Percentiles rank a stretch among this genome's conserved stretches.
phyloP scores from a whole-genome alignment of 2,797 vertebrate species.

The Coccyzus lansbergi region DNA sequence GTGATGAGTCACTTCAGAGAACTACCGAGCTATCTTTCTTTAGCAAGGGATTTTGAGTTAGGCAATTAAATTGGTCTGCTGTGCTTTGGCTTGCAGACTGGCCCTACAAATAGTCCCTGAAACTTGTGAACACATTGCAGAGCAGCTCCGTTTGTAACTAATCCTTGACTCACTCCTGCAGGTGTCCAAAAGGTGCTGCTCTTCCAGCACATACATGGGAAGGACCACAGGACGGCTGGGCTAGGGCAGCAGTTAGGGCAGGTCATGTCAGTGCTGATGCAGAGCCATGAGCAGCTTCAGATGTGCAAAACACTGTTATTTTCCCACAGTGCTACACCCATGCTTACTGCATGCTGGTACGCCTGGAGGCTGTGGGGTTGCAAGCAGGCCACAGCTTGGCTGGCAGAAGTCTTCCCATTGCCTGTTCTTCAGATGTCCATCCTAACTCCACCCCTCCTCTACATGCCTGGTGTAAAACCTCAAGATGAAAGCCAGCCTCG shows the following conservation, averaged over 20 bases:
- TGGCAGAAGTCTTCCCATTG: no score
- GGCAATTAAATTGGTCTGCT: neutral
- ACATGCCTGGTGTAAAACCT: no score
- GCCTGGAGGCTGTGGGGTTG: no score
- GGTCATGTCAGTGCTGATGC: neutral
- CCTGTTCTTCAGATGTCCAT: no score
- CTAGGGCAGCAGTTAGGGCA: neutral
- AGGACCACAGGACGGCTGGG: neutral
- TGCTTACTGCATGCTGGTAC: no score
- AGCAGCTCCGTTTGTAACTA: neutral
- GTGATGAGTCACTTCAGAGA: neutral
- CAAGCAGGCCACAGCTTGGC: no score
- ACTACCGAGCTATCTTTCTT: neutral
- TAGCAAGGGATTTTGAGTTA: neutral
- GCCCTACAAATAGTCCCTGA: neutral
- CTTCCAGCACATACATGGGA: neutral
- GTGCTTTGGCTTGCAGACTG: neutral
- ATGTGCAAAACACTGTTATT: neutral
- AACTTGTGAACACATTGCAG: neutral
- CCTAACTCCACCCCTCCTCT: no score
- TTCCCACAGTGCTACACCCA: no score
- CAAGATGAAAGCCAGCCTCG: no score
- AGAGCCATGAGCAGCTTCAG: accelerated
- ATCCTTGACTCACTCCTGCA: neutral
- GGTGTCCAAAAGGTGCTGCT: neutral